Base-by-base conservation (phyloP, 1,140 invertebrate species). In the Papilio polytes region DNA sequence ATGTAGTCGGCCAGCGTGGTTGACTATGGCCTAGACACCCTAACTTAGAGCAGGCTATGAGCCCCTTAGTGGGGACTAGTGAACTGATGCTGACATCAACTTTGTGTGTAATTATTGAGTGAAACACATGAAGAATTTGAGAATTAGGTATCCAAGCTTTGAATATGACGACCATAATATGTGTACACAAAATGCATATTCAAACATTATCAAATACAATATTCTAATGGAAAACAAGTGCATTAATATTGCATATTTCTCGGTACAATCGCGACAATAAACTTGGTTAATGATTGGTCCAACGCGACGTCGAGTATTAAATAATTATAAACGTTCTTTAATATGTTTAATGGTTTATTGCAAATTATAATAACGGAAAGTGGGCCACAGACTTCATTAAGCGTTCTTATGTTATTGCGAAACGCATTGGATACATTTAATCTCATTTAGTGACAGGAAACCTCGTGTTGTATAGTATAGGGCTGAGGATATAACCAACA, bases 371-470 rank as follows among this genome's bases (percentile, higher is more conserved):
- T 80, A 82, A 86, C 81, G 81, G 80, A 82, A 86, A 84, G 80
- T 86, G 80, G 83, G 80, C 74, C 80, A 85, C 80, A 74, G 81
- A 83, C 83, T 90, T 88, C 87, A 91, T 89, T 91, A 91, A 88
- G 86, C 84, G 87, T 87, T 87, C 88, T 89, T 91, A 89, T 87
- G 86, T 88, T 89, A 90, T 89, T 90, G 86, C 89, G 87, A 86
- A 92, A 90, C 87, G 81, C 85, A 82, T 78, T 84, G 85, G 84
- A 87, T 87, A 89, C 88, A 87, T 93, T 93, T 91, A 91, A 94
- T 92, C 91, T 91, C 89, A 92, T 92, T 94, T 92, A 92, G 90
- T 90, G 92, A 94, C 91, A 92, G 91, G 89, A 91, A 90, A 92
- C 90, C 85, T 90, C 87, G 90, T 88, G 90, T 84, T 78, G 85